Percentiles rank a stretch among this genome's conserved stretches.
These are phyloP conservation scores for Iphiclides podalirius DNA, from an alignment of 2,888 invertebrate species.

Conservation along the genomic window DNA sequence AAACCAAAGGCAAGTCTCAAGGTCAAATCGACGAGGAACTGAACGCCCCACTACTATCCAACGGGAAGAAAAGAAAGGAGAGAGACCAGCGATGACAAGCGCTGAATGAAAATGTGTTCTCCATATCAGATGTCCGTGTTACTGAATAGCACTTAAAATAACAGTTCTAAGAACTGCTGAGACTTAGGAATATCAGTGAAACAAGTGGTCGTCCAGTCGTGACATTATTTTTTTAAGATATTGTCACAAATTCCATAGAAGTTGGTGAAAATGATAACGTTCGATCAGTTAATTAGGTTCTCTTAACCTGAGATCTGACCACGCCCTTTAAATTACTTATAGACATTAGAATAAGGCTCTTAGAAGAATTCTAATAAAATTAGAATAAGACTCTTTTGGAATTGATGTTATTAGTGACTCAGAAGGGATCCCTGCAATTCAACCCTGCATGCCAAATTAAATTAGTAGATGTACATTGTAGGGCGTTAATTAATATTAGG, in stretches of 20 bases:
- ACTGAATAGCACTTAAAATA: constrained; percentile 1
- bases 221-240: too few relatives aligned
- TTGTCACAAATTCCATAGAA: too few relatives aligned
- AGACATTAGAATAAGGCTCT: too few relatives aligned
- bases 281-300: too few relatives aligned
- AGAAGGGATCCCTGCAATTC: not conserved
- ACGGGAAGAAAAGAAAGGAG: constrained; percentile 37
- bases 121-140: constrained; percentile 26
- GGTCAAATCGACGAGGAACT: constrained; percentile 57
- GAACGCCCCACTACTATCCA: constrained; percentile 52
- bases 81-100: constrained; percentile 55
- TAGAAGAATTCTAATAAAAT: too few relatives aligned
- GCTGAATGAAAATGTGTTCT: constrained; percentile 35
- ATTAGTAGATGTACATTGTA: not conserved
- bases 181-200: not conserved
- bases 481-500: not conserved
- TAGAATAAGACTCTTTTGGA: too few relatives aligned
- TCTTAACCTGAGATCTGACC: too few relatives aligned
- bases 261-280: too few relatives aligned
- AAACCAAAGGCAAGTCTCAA: constrained; percentile 54
- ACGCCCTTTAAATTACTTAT: too few relatives aligned
- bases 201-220: too few relatives aligned
- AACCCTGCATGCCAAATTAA: not conserved
- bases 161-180: constrained; percentile 1
- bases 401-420: too few relatives aligned